A percentile compares a stretch with the other conserved stretches of the same genome.
Conservation (phyloP, 2,888 invertebrate genomes). For the Nysson spinosus region DNA sequence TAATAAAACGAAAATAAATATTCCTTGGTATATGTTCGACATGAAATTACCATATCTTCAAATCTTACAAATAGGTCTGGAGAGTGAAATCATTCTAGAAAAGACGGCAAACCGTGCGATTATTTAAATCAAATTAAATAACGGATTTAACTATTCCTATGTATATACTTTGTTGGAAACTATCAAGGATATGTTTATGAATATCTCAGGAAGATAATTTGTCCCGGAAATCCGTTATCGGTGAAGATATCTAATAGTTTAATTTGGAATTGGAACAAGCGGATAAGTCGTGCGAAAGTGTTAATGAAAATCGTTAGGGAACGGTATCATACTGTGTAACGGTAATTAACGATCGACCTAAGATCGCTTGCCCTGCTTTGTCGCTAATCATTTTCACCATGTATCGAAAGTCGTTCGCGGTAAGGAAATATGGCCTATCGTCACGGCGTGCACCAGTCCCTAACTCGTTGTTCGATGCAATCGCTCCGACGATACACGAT, state of each 20-base stretch:
- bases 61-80: no score
- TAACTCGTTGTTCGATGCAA: constrained; percentile 65
- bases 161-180: not conserved
- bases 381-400: constrained; percentile 60
- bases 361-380: constrained; percentile 38
- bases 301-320: no score
- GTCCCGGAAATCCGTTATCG: no score
- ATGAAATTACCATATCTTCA: no score
- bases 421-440: constrained; percentile 57
- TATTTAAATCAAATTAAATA: constrained; percentile 53
- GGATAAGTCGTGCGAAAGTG: constrained; percentile 22
- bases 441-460: constrained; percentile 39
- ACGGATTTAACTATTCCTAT: constrained; percentile 19
- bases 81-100: no score
- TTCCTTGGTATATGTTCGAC: no score
- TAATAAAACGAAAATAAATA: no score
- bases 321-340: constrained; percentile 51
- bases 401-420: constrained; percentile 55
- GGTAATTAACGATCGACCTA: constrained; percentile 48
- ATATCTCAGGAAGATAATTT: not conserved
- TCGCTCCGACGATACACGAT: constrained; percentile 66
- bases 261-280: not conserved
- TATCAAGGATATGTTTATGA: no score
- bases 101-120: constrained; percentile 37
- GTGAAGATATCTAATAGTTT: no score